Percentiles rank a stretch among this genome's conserved stretches.
Conservation (phyloP, 2,797 vertebrate species). For the Muscicapa comitata region DNA sequence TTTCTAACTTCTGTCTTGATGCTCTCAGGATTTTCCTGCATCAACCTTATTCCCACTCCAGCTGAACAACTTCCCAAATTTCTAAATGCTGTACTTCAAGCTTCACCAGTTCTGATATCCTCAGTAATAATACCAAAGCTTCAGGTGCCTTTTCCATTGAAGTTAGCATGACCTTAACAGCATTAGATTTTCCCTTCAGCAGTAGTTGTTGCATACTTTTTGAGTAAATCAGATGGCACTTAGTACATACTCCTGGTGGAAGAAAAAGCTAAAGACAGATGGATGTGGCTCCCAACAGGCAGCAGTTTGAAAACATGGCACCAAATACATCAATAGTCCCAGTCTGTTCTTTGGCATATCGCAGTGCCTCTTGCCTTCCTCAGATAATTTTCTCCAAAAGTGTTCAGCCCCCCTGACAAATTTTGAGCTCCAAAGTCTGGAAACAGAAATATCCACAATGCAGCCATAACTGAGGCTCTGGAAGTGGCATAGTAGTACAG, state of each 20-base stretch:
- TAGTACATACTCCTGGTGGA: background rate
- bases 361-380: background rate
- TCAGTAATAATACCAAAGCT: conserved; percentile 13
- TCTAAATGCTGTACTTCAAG: background rate
- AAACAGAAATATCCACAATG: background rate
- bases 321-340: background rate
- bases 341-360: background rate
- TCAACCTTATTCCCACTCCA: background rate
- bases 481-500: background rate
- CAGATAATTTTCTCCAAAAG: background rate
- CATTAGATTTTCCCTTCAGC: conserved; percentile 4
- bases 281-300: conserved; percentile 9
- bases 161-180: background rate
- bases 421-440: background rate
- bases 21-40: background rate
- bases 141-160: background rate
- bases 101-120: background rate
- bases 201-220: background rate
- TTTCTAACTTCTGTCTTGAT: background rate
- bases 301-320: conserved; percentile 19
- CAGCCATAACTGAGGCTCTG: background rate
- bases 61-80: background rate
- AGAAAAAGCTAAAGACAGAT: conserved; percentile 18
- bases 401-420: background rate
- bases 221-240: conserved; percentile 6